A percentile compares a stretch with the other conserved stretches of the same genome.
phyloP scores from a whole-genome alignment of 2,113 vertebrate species.

The Salvelinus sp. region DNA sequence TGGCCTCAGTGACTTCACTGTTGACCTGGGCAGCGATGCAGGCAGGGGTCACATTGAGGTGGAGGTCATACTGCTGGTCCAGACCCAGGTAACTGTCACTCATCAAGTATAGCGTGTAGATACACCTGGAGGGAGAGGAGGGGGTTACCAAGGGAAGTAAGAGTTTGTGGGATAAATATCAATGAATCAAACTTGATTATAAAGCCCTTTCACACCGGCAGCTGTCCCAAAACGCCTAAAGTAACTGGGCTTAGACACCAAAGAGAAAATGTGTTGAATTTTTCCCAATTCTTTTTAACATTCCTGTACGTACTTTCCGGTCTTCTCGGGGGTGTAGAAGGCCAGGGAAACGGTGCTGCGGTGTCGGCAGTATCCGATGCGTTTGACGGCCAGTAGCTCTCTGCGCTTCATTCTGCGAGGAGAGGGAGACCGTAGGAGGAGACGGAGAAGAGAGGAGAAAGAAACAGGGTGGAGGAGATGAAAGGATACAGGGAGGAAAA shows the following conservation, averaged over 20 bases:
- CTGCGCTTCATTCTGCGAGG: slow-evolving; percentile 86
- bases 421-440: background rate
- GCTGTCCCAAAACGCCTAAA: no score
- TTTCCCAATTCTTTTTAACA: background rate
- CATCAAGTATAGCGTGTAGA: slow-evolving; percentile 96
- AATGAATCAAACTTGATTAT: no score
- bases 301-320: slow-evolving; percentile 83
- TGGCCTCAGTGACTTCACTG: slow-evolving; percentile 66
- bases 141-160: no score
- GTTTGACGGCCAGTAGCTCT: slow-evolving; percentile 91
- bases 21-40: slow-evolving; percentile 75
- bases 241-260: no score
- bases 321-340: slow-evolving; percentile 90
- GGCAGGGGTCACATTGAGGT: slow-evolving; percentile 79
- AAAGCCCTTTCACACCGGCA: no score
- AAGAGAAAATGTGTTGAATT: no score
- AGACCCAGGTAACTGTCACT: slow-evolving; percentile 97
- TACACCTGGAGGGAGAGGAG: slow-evolving; percentile 75
- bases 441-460: background rate
- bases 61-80: slow-evolving; percentile 97
- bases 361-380: slow-evolving; percentile 86
- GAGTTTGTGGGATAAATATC: background rate
- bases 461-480: background rate
- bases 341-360: slow-evolving; percentile 78
- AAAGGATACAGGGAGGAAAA: background rate